Evolutionary conservation across 1,140 invertebrate species (phyloP).

Genomic region (Platorchestia sp.): DNA sequence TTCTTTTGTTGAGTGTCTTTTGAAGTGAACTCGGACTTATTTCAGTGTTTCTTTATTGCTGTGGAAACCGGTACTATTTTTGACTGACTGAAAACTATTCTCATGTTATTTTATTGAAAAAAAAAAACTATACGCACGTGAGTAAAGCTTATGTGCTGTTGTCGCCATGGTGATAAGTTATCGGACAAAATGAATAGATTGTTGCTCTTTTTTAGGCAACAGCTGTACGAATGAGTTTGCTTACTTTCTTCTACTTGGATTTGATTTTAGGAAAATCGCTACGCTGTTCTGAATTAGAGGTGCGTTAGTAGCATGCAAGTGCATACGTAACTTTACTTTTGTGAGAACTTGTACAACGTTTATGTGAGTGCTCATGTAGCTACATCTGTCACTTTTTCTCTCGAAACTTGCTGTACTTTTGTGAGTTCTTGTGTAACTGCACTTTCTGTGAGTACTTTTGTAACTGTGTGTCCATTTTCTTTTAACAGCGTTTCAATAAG

Average conservation of each 20-base stretch:
- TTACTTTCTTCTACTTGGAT: background rate
- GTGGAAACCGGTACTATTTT: background rate
- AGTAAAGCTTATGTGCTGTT: background rate
- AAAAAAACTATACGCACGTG: background rate
- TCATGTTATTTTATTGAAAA: background rate
- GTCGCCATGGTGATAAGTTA: background rate
- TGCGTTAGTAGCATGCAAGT: background rate
- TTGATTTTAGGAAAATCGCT: background rate
- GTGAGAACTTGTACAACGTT: no score
- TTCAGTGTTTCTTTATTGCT: background rate
- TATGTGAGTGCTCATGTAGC: no score
- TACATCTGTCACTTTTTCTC: no score
- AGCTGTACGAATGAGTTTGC: background rate
- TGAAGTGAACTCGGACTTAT: background rate
- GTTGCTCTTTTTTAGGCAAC: background rate
- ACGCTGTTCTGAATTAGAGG: background rate
- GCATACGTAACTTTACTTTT: background rate
- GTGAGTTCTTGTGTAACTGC: no score
- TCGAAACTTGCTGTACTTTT: no score
- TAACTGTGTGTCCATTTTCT: no score
- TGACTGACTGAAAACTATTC: background rate
- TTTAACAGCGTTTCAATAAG: no score
- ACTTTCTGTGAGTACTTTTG: no score
- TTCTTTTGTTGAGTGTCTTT: background rate
- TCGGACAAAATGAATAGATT: background rate